phyloP scores from a whole-genome alignment of 2,888 invertebrate species.

The Eupithecia insigniata region DNA sequence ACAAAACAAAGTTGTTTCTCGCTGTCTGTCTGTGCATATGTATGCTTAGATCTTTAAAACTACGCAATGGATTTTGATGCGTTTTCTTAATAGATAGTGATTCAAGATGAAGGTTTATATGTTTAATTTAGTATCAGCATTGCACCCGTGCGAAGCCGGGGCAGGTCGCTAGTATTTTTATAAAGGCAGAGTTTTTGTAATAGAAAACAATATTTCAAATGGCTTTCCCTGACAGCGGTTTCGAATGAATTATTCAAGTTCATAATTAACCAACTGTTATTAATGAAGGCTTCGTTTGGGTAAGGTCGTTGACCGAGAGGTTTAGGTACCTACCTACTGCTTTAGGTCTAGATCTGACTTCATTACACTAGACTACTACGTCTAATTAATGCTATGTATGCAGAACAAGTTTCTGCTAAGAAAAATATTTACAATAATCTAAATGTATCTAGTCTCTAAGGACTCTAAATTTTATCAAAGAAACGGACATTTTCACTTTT shows the following conservation, averaged over 20 bases:
- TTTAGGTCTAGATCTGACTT: background rate
- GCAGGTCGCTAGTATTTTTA: background rate
- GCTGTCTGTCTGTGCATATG: too few species aligned
- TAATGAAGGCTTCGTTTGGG: background rate
- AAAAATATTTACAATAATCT: too few species aligned
- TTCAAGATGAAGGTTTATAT: too few species aligned
- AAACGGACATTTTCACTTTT: background rate
- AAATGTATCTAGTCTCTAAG: background rate
- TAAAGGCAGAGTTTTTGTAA: background rate
- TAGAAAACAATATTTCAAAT: background rate
- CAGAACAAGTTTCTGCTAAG: background rate
- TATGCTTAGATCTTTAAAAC: too few species aligned
- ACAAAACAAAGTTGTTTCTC: too few species aligned
- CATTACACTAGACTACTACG: background rate
- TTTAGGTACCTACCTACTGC: background rate
- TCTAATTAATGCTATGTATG: background rate
- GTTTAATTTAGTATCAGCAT: too few species aligned
- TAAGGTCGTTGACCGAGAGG: constrained; percentile 3
- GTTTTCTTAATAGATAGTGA: too few species aligned
- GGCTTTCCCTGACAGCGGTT: background rate
- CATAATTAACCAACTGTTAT: constrained; percentile 6
- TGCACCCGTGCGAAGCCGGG: too few species aligned
- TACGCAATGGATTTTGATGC: too few species aligned
- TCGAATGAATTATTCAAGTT: constrained; percentile 5
- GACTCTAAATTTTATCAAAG: background rate